Conservation (phyloP, 1,140 invertebrate genomes). For the Cecropterus lyciades region DNA sequence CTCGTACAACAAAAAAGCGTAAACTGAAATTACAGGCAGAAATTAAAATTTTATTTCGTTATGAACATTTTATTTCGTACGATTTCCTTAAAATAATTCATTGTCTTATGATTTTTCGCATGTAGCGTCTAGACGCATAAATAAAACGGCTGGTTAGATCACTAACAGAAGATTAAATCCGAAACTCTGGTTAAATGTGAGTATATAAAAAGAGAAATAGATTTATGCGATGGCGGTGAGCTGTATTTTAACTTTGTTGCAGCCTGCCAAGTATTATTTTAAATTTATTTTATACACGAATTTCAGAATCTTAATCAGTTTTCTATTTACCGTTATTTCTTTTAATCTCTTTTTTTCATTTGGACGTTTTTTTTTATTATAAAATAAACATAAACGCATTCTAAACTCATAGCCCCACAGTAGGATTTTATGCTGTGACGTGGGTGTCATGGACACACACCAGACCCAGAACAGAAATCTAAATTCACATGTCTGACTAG, state of each 20-base stretch:
- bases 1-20: no score
- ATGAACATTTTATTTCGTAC: neutral
- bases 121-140: conserved; percentile 47
- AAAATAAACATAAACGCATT: no score
- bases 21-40: no score
- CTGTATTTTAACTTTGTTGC: neutral
- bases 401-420: no score
- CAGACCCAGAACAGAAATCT: no score
- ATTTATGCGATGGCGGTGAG: conserved; percentile 12
- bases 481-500: no score
- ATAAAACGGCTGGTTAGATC: conserved; percentile 37
- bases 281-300: neutral
- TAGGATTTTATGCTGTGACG: no score
- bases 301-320: neutral
- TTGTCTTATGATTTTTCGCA: conserved; percentile 25
- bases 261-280: neutral
- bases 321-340: no score
- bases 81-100: conserved; percentile 7
- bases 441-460: no score
- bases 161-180: conserved; percentile 27
- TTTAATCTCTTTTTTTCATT: no score
- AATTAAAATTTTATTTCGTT: neutral
- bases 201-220: conserved; percentile 17
- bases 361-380: no score
- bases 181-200: conserved; percentile 19